A percentile compares a stretch with the other conserved stretches of the same genome.
Evolutionary conservation across 2,797 vertebrate genomes (phyloP).

Genomic region (Melanotaenia trifasciata): DNA sequence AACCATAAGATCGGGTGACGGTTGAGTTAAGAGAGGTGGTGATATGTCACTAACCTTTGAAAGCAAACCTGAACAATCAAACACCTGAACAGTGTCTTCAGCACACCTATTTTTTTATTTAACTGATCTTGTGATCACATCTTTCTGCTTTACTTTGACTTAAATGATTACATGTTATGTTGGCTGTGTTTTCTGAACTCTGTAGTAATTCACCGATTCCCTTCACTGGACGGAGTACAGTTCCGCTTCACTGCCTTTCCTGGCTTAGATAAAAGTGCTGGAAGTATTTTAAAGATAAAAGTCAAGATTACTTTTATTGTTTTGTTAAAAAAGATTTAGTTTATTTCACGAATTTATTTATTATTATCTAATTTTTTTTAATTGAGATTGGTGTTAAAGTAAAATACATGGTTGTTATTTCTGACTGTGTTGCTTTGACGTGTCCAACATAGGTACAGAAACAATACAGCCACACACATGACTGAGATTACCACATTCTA

Average conservation of each 20-base stretch:
- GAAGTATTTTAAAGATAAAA: conserved; percentile 11
- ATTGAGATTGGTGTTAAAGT: neutral
- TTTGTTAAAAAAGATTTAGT: neutral
- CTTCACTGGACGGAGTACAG: conserved; percentile 23
- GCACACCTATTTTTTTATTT: conserved; percentile 44
- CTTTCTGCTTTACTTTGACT: conserved; percentile 34
- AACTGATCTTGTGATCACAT: conserved; percentile 59
- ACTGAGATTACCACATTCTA: neutral
- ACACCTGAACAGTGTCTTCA: conserved; percentile 34
- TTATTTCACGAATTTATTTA: neutral
- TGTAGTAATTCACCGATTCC: conserved; percentile 42
- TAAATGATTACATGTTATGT: conserved; percentile 53
- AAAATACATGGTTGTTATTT: conserved; percentile 13
- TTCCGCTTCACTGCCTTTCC: conserved; percentile 11
- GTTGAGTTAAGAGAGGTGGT: neutral
- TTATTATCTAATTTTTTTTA: neutral
- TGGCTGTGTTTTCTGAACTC: conserved; percentile 61
- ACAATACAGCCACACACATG: conserved; percentile 10
- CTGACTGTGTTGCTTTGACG: conserved; percentile 4
- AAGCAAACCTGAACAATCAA: conserved; percentile 2
- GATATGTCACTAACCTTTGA: conserved; percentile 12
- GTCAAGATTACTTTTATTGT: neutral
- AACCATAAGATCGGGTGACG: neutral
- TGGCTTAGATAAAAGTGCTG: conserved; percentile 1
- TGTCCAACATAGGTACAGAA: neutral